Conservation (phyloP, 2,888 invertebrate species). For the Incurvaria masculella region DNA sequence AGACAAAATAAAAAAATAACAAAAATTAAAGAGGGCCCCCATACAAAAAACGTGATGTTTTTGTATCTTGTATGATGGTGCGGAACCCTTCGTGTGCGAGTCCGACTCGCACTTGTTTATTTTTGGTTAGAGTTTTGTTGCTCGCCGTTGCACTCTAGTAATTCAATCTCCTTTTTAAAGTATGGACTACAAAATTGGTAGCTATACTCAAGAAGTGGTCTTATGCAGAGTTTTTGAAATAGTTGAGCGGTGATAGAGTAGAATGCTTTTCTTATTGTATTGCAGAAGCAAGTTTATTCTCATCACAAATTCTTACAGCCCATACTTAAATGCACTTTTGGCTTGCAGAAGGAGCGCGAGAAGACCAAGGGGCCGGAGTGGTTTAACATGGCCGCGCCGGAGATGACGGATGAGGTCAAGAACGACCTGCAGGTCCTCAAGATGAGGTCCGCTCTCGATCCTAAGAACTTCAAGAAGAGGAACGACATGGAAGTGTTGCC, state of each 20-base stretch:
- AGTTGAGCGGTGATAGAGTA: neutral
- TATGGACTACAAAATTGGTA: neutral
- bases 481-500: slow-evolving; percentile 84
- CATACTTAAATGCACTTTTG: slow-evolving; percentile 1
- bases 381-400: slow-evolving; percentile 87
- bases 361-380: slow-evolving; percentile 85
- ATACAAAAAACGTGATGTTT: too few species aligned
- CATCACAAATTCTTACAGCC: neutral
- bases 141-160: neutral
- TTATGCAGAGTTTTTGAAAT: neutral
- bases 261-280: neutral
- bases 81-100: too few species aligned
- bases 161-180: neutral
- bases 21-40: too few species aligned
- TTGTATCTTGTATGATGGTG: too few species aligned
- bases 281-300: neutral
- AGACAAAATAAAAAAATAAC: too few species aligned
- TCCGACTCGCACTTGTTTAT: too few species aligned
- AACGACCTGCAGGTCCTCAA: slow-evolving; percentile 86
- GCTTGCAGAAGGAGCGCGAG: slow-evolving; percentile 63
- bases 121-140: neutral
- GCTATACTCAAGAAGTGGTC: neutral
- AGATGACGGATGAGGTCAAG: slow-evolving; percentile 83
- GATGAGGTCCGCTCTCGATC: slow-evolving; percentile 90
- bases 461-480: slow-evolving; percentile 93